Base-by-base conservation (phyloP, 2,797 vertebrate species). In the Benthosema pterotum region DNA sequence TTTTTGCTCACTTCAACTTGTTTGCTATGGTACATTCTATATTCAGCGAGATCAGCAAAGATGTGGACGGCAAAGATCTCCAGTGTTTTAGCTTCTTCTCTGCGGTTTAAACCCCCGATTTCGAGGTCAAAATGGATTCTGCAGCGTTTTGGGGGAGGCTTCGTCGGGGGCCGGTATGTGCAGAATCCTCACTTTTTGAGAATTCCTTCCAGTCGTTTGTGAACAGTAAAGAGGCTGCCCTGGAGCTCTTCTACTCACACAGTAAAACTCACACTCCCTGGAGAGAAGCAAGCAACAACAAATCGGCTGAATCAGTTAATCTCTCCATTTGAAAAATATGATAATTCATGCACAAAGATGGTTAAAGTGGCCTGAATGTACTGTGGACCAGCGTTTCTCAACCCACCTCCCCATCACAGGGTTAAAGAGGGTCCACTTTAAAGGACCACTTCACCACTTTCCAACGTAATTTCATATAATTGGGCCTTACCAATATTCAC, bases 161-260 rank as follows among this genome's bases (percentile, higher is more conserved):
- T 5, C 28, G 28, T 11, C 46, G 52, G 7, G 66, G 3, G 48
- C 25, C 17, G 17, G n/a, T n/a, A n/a, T 15, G 28, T 47, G 38
- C 51, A 46, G 4, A 15, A 50, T 60, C 16, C 53, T 48, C 38
- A 63, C 53, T 66, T 57, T 43, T 57, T 43, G 3, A 63, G 28
- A 52, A 47, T 53, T 62, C 62, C 62, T 69, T 69, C 65, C 14
- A 52, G 57, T 18, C 67, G 38, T 59, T 56, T 69, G 18, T 65
- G 52, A 65, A 61, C 7, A 42, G 22, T 52, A 16, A 38, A 55
- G 32, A 46, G 28, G 19, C 2, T 67, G 52, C 61, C 60, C 63
- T 25, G 16, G 19, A 53, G 61, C 49, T 68, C 11, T 22, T 68
- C 47, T 54, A 16, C 46, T 45, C 28, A 32, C 28, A 32, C 28